Evolutionary conservation across 1,140 invertebrate genomes (phyloP).

Genomic region (Drosophila kohkoa): DNA sequence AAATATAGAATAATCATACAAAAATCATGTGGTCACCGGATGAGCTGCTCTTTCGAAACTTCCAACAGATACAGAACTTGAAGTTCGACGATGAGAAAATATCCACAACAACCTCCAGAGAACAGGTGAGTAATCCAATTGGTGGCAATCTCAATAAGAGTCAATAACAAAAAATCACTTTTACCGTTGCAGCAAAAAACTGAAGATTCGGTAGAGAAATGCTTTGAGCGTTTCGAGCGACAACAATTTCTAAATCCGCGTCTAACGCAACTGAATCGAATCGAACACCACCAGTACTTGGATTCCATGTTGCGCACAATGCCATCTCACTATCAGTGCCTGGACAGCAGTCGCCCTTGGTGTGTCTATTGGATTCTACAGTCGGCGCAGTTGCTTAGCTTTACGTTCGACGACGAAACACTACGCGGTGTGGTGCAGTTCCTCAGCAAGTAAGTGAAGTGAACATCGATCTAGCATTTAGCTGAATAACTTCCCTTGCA

Average conservation of each 20-base stretch:
- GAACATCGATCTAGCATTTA: background rate
- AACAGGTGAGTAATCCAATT: slow-evolving; percentile 86
- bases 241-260: slow-evolving; percentile 86
- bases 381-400: slow-evolving; percentile 93
- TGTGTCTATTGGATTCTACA: slow-evolving; percentile 98
- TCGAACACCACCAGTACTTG: slow-evolving; percentile 89
- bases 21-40: slow-evolving; percentile 57
- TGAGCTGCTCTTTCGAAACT: slow-evolving; percentile 73
- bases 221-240: slow-evolving; percentile 88
- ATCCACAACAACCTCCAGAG: slow-evolving; percentile 86
- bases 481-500: slow-evolving; percentile 61
- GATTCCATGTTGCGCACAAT: slow-evolving; percentile 89
- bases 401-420: slow-evolving; percentile 89
- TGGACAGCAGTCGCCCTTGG: slow-evolving; percentile 98
- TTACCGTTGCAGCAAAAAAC: slow-evolving; percentile 87
- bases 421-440: slow-evolving; percentile 89
- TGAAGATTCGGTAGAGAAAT: slow-evolving; percentile 88
- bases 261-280: slow-evolving; percentile 88
- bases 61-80: slow-evolving; percentile 54
- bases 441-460: slow-evolving; percentile 85
- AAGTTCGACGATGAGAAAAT: slow-evolving; percentile 85
- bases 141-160: background rate
- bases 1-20: slow-evolving; percentile 12
- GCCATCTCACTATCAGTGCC: slow-evolving; percentile 90
- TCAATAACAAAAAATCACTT: slow-evolving; percentile 66